Percentiles rank a stretch among this genome's conserved stretches.
Evolutionary conservation across 2,888 invertebrate genomes (phyloP).

Genomic region (Drosophila gaucha): DNA sequence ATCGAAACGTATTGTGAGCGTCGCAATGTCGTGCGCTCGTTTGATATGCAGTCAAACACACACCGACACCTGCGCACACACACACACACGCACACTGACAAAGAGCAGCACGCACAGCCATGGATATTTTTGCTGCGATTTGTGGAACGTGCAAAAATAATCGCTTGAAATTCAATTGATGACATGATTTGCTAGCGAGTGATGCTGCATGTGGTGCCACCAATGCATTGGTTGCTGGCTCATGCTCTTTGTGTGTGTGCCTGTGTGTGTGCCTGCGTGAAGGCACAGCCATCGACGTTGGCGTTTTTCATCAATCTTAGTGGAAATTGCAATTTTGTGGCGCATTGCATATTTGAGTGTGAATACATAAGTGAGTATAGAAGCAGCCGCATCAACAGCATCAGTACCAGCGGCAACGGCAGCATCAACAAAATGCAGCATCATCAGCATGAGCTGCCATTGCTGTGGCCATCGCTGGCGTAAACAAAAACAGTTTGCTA

Average conservation of each 20-base stretch:
- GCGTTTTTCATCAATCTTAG: slow-evolving; percentile 80
- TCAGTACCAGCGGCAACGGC: slow-evolving; percentile 7
- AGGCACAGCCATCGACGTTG: slow-evolving; percentile 32
- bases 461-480: slow-evolving; percentile 45
- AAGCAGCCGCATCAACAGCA: slow-evolving; percentile 22
- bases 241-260: not conserved
- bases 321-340: slow-evolving; percentile 79
- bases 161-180: slow-evolving; percentile 78
- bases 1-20: slow-evolving; percentile 73
- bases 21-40: slow-evolving; percentile 25
- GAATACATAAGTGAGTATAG: slow-evolving; percentile 70
- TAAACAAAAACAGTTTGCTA: slow-evolving; percentile 53
- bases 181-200: slow-evolving; percentile 74
- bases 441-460: slow-evolving; percentile 41
- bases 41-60: slow-evolving; percentile 47
- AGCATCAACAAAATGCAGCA: slow-evolving; percentile 40
- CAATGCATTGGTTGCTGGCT: slow-evolving; percentile 15
- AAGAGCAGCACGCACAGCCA: slow-evolving; percentile 13
- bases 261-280: not conserved
- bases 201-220: slow-evolving; percentile 29
- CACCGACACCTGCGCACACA: slow-evolving; percentile 7
- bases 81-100: slow-evolving; percentile 11
- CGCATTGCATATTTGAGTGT: slow-evolving; percentile 73
- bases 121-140: slow-evolving; percentile 65
- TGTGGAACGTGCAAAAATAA: slow-evolving; percentile 76